Conservation (phyloP, 2,888 invertebrate species). For the Molanna angustata region DNA sequence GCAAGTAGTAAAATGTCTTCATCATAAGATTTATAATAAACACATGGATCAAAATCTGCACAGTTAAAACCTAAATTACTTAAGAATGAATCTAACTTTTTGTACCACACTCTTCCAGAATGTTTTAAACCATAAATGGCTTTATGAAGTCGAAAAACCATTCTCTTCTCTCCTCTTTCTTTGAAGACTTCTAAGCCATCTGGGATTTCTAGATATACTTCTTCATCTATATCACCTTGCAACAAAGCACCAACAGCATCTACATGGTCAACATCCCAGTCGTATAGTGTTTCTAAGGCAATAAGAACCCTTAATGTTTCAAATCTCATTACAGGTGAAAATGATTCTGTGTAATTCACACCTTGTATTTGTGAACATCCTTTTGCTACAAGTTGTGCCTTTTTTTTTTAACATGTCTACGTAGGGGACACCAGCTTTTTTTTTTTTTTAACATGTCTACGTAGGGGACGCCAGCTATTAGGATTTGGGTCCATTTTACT, state of each 20-base stretch:
- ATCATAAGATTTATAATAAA: background rate
- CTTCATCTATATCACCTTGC: slow-evolving; percentile 6
- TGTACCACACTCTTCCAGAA: slow-evolving; percentile 2
- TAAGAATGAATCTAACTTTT: background rate
- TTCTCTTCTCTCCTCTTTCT: slow-evolving; percentile 2
- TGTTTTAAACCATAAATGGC: slow-evolving; percentile 5
- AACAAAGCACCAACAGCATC: slow-evolving; percentile 1
- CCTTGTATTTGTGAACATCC: slow-evolving; percentile 2
- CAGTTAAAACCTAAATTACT: background rate
- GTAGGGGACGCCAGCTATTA: no score
- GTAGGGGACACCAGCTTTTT: no score
- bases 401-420: no score
- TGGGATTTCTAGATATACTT: background rate
- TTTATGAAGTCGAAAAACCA: slow-evolving; percentile 1
- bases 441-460: no score
- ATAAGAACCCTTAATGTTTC: slow-evolving; percentile 2
- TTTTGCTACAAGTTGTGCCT: slow-evolving; percentile 1
- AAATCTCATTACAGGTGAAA: slow-evolving; percentile 5
- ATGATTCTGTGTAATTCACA: slow-evolving; percentile 2
- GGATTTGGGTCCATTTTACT: no score
- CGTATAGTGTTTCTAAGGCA: background rate
- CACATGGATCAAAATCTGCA: slow-evolving; percentile 4
- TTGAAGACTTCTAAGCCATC: slow-evolving; percentile 7
- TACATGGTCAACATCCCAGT: slow-evolving; percentile 1
- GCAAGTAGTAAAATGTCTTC: background rate